phyloP scores from a whole-genome alignment of 2,888 invertebrate species.

The Tenthredo scrophulariae region DNA sequence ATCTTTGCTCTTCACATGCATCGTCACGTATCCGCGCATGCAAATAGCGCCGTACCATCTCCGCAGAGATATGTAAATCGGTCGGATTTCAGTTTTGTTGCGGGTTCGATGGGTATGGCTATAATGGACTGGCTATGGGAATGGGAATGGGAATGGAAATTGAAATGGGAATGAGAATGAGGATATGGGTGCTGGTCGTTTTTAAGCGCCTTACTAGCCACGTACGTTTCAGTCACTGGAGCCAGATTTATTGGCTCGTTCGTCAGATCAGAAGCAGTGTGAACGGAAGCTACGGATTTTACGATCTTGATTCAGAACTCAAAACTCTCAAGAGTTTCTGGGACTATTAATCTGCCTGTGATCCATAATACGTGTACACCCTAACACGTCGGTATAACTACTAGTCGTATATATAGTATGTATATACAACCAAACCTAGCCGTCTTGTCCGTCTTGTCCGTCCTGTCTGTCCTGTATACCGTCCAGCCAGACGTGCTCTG shows the following conservation, averaged over 20 bases:
- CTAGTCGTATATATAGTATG: not conserved
- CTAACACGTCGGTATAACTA: slow-evolving; percentile 33
- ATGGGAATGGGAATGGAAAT: slow-evolving; percentile 70
- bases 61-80: slow-evolving; percentile 75
- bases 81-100: slow-evolving; percentile 77
- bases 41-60: slow-evolving; percentile 63
- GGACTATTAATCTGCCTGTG: slow-evolving; percentile 63
- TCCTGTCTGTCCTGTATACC: slow-evolving; percentile 27
- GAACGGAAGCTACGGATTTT: slow-evolving; percentile 75
- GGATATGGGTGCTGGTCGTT: slow-evolving; percentile 55
- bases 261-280: slow-evolving; percentile 65
- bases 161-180: slow-evolving; percentile 42
- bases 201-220: slow-evolving; percentile 76
- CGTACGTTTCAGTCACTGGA: slow-evolving; percentile 69
- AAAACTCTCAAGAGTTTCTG: slow-evolving; percentile 44
- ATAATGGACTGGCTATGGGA: slow-evolving; percentile 74
- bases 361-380: slow-evolving; percentile 58
- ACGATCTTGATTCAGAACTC: slow-evolving; percentile 67
- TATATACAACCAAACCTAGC: not conserved
- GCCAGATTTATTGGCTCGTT: slow-evolving; percentile 76
- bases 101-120: slow-evolving; percentile 60
- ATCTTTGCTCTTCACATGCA: slow-evolving; percentile 71
- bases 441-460: slow-evolving; percentile 23
- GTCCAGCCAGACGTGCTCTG: slow-evolving; percentile 47
- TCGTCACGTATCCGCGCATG: slow-evolving; percentile 68